Base-by-base conservation (phyloP, 2,888 invertebrate species). In the Zele albiditarsus region DNA sequence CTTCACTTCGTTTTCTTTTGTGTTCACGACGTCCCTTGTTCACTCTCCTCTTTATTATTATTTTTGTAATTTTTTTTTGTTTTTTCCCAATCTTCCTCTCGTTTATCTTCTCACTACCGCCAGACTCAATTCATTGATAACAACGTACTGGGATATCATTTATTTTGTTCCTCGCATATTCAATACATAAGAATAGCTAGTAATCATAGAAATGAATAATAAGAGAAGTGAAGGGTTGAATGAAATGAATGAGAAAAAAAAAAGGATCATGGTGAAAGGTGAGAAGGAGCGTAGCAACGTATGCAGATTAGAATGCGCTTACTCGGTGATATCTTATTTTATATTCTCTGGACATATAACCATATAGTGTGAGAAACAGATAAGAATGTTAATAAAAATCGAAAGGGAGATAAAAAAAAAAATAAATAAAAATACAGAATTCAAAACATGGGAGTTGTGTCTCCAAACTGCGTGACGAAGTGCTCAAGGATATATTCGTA, bases 81-180 rank as follows among this genome's bases (percentile, higher is more conserved):
- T 20, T 20, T 20, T 23, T 53, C 20, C 53, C n/a, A n/a, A 16
- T 46, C 5, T 46, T n/a, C n/a, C 5, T 46, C n/a, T 33, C n/a
- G 38, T 12, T 38, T 38, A 38, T 38, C 38, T 38, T 12, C 38
- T 38, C 38, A 12, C 38, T 38, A 12, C 42, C 27, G 14, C 65
- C 65, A 66, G 46, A 66, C 28, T 27, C 27, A 49, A 67, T 67
- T 67, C 25, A 67, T 67, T 28, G 46, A 67, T 67, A 27, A 14
- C 27, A 49, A 67, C 5, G n/a, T 16, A n/a, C 46, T 6, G n/a
- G 16, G 6, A 46, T 46, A 46, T 16, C n/a, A 46, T 12, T 12
- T 46, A n/a, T 46, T 20, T 4, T 1, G 5, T 53, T 20, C 8
- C 6, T 20, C n/a, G n/a, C n/a, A 20, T 20, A 53, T 53, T 53